A percentile compares a stretch with the other conserved stretches of the same genome.
These are phyloP conservation scores for Nothoprocta pentlandii DNA, from an alignment of 2,113 vertebrate species.

Conservation along the genomic window DNA sequence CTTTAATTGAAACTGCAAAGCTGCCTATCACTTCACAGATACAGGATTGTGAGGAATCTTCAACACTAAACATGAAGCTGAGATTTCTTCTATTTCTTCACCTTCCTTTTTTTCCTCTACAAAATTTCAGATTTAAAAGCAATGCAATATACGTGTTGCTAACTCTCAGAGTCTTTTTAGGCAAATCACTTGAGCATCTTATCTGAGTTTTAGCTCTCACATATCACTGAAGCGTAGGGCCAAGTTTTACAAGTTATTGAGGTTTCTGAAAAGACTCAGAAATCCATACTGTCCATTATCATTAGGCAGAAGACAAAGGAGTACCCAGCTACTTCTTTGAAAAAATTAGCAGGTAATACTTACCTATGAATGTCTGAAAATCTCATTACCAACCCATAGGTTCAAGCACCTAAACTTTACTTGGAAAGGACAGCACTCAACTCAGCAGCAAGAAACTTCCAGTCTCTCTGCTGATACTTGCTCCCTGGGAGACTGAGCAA, in stretches of 20 bases:
- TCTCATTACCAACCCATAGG: background rate
- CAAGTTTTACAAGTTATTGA: background rate
- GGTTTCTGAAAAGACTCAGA: background rate
- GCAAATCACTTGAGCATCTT: background rate
- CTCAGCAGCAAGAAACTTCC: background rate
- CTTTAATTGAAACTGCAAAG: background rate
- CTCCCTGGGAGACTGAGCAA: background rate
- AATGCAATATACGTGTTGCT: background rate
- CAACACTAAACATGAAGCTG: background rate
- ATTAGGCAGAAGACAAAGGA: background rate
- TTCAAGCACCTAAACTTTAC: background rate
- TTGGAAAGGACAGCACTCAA: background rate
- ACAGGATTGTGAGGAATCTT: background rate
- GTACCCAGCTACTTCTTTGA: background rate
- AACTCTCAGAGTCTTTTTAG: background rate
- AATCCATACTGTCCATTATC: background rate
- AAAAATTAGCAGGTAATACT: background rate
- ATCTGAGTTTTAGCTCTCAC: background rate
- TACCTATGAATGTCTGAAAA: background rate
- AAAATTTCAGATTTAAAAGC: background rate
- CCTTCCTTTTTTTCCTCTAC: background rate
- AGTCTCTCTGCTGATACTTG: background rate
- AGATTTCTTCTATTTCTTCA: background rate
- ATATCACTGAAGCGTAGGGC: background rate
- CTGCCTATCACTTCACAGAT: background rate